These are phyloP conservation scores for Athene cunicularia DNA, from an alignment of 2,113 vertebrate species.

Conservation along the genomic window DNA sequence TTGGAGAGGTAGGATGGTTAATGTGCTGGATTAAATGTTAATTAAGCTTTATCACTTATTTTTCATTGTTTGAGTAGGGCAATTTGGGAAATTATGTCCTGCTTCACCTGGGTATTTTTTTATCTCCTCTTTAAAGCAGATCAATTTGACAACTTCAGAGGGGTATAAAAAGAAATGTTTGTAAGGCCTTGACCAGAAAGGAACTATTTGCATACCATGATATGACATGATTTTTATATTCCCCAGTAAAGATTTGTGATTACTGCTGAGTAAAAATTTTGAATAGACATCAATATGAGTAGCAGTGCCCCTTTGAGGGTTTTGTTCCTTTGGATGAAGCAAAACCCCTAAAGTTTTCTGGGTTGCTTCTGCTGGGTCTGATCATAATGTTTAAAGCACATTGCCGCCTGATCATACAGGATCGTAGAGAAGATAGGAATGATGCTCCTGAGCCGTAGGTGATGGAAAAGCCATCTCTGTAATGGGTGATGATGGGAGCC, in stretches of 20 bases:
- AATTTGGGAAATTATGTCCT: neutral
- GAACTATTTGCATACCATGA: neutral
- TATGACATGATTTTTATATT: neutral
- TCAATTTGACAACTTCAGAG: neutral
- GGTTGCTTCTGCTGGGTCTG: neutral
- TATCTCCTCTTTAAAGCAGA: neutral
- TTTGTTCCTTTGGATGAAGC: neutral
- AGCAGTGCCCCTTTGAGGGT: neutral
- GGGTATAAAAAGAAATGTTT: neutral
- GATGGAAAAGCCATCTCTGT: neutral
- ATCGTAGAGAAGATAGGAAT: neutral
- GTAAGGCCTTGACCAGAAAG: neutral
- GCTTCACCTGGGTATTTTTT: neutral
- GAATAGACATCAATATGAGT: rapidly evolving
- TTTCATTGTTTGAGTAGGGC: neutral
- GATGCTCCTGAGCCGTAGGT: neutral
- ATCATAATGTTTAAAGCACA: neutral
- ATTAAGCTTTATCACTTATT: neutral
- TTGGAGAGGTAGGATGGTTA: neutral
- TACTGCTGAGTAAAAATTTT: neutral
- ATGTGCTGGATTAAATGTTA: neutral
- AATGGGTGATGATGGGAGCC: neutral
- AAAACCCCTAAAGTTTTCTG: neutral
- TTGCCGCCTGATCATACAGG: neutral
- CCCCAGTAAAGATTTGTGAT: neutral